These are phyloP conservation scores for Protophormia terraenovae DNA, from an alignment of 2,888 invertebrate genomes.

Conservation along the genomic window DNA sequence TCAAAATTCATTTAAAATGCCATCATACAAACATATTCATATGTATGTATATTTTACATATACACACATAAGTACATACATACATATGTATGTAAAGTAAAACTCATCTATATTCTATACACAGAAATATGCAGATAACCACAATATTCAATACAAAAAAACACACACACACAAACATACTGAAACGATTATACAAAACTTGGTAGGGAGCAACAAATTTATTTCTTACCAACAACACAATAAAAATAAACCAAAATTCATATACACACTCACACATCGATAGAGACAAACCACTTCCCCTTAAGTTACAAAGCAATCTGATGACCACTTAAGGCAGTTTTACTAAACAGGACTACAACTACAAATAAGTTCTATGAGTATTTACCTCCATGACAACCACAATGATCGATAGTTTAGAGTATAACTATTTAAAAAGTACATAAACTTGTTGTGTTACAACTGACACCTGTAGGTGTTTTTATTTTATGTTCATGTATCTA, in stretches of 20 bases:
- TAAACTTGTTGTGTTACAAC: neutral
- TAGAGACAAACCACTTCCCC: neutral
- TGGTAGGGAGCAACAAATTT: neutral
- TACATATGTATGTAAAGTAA: neutral
- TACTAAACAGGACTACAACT: neutral
- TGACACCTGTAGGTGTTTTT: constrained; percentile 31
- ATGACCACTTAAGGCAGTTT: constrained; percentile 22
- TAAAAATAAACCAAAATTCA: constrained; percentile 7
- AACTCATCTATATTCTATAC: constrained; percentile 38
- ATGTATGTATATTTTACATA: neutral
- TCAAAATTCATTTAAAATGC: constrained; percentile 57
- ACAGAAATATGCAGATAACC: constrained; percentile 39
- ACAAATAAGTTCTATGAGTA: neutral
- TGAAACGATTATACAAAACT: neutral
- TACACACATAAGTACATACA: neutral
- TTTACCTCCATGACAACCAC: neutral
- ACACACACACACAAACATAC: neutral
- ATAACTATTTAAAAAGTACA: neutral
- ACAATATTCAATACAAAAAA: constrained; percentile 53
- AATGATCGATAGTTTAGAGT: constrained; percentile 23
- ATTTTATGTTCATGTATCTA: neutral
- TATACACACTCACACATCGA: neutral
- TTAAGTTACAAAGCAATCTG: neutral
- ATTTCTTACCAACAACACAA: neutral
- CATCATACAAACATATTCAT: constrained; percentile 18